Percentiles rank a stretch among this genome's conserved stretches.
These are phyloP conservation scores for Arremon aurantiirostris DNA, from an alignment of 2,797 vertebrate species.

Conservation along the genomic window DNA sequence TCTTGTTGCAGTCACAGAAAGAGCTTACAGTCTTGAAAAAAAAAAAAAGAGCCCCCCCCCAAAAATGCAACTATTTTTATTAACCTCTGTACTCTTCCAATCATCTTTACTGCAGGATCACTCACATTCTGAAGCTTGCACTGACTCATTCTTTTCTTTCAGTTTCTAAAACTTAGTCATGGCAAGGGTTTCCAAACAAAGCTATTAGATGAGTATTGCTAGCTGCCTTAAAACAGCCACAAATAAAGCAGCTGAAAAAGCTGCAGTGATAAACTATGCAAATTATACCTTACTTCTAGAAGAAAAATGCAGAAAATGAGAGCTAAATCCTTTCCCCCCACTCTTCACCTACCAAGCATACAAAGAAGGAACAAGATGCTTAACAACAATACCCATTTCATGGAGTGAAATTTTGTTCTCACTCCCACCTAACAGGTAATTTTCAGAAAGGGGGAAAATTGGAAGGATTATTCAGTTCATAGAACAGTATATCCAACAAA, in stretches of 20 bases:
- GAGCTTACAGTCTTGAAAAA: background rate
- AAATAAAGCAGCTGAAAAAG: constrained; percentile 51
- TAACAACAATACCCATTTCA: background rate
- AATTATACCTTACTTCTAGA: constrained; percentile 32
- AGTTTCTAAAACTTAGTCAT: background rate
- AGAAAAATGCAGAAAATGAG: constrained; percentile 20
- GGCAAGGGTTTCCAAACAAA: constrained; percentile 41
- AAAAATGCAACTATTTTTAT: background rate
- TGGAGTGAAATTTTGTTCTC: background rate
- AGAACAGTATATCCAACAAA: constrained; percentile 23
- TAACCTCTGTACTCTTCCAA: background rate
- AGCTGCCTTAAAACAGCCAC: constrained; percentile 22
- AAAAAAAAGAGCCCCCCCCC: background rate
- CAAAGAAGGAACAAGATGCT: constrained; percentile 3
- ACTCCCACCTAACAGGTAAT: background rate
- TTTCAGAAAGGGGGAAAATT: background rate
- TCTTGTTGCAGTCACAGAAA: background rate
- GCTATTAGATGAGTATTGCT: background rate
- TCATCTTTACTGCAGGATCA: background rate
- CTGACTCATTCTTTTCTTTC: constrained; percentile 18
- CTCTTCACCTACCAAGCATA: background rate
- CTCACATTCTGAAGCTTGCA: background rate
- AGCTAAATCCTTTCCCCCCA: background rate
- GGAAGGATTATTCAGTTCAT: constrained; percentile 48
- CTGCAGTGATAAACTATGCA: constrained; percentile 41